phyloP scores from a whole-genome alignment of 2,113 vertebrate species.

The Tamias sibiricus region DNA sequence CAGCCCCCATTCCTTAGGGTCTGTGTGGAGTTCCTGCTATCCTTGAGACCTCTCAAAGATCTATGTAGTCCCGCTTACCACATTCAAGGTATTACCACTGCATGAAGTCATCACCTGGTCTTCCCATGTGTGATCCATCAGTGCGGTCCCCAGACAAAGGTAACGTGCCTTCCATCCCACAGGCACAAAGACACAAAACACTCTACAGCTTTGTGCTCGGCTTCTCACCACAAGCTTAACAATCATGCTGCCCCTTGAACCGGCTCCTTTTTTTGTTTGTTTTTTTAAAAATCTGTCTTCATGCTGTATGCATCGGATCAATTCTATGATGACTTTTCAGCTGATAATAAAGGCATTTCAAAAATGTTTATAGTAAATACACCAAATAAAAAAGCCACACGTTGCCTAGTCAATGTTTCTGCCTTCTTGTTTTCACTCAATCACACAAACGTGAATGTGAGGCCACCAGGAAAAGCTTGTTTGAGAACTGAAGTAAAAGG shows the following conservation, averaged over 20 bases:
- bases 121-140: background rate
- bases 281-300: background rate
- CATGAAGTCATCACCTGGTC: background rate
- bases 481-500: background rate
- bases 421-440: background rate
- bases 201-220: rapidly evolving
- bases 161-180: background rate
- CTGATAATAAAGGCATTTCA: background rate
- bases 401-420: background rate
- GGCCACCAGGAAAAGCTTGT: background rate
- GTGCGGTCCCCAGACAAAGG: background rate
- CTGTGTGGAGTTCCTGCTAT: background rate
- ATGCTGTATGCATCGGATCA: background rate
- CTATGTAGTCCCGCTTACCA: background rate
- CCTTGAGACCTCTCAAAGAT: background rate
- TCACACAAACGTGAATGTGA: background rate
- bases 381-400: background rate
- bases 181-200: background rate
- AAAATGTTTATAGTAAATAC: background rate
- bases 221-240: background rate
- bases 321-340: background rate
- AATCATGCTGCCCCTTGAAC: background rate
- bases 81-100: background rate
- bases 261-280: background rate
- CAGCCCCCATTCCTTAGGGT: background rate